Conservation (phyloP, 2,888 invertebrate genomes). For the Ichneumoninae sp. region DNA sequence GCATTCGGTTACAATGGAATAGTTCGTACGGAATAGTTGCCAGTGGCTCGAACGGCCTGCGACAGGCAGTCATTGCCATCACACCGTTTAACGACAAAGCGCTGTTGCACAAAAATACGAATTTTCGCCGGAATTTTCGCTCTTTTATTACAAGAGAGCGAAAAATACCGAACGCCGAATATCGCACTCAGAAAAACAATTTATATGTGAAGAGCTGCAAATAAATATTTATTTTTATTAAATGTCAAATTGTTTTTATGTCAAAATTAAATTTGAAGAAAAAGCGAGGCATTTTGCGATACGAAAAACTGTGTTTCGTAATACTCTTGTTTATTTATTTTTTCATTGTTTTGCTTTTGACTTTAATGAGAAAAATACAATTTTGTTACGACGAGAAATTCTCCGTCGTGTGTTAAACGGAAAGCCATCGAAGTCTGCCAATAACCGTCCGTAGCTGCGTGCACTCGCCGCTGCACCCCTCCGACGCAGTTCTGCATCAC, state of each 20-base stretch:
- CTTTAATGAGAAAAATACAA: neutral
- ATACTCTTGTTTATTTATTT: neutral
- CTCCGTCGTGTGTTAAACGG: neutral
- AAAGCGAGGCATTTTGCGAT: no score
- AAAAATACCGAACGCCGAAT: no score
- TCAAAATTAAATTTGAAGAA: no score
- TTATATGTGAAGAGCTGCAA: no score
- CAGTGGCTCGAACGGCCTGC: neutral
- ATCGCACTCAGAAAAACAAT: no score
- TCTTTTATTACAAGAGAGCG: no score
- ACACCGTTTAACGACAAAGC: neutral
- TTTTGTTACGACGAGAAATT: neutral
- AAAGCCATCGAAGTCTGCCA: neutral
- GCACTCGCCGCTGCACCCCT: neutral
- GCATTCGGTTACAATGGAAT: neutral
- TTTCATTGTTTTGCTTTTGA: neutral
- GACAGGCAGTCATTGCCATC: neutral
- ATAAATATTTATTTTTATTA: no score
- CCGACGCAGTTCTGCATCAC: slow-evolving; percentile 10
- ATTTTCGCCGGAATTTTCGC: no score
- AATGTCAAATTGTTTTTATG: no score
- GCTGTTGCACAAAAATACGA: no score
- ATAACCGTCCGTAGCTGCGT: neutral
- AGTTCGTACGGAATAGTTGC: neutral
- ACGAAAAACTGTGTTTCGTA: no score